Base-by-base conservation (phyloP, 30 jellyfish, hydroid and myxozoan species). In the Sanderia malayensis region DNA sequence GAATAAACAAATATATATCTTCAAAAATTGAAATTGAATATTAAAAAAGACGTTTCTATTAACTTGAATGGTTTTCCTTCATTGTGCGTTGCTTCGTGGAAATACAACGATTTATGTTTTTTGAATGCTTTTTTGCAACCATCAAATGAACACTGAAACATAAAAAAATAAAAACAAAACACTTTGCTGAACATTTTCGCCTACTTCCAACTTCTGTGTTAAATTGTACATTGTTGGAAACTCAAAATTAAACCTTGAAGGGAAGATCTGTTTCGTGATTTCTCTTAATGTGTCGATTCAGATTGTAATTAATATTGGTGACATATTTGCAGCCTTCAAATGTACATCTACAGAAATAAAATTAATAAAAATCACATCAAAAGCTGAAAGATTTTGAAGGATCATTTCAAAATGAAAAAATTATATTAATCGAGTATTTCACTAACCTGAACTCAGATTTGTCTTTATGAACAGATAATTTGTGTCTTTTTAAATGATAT, bases 31-130 rank as follows among this genome's bases (percentile, higher is more conserved):
- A n/a, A n/a, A n/a, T n/a, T n/a, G n/a, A n/a, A n/a, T n/a, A n/a
- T n/a, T n/a, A n/a, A n/a, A n/a, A n/a, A n/a, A n/a, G n/a, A n/a
- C n/a, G n/a, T n/a, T n/a, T n/a, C n/a, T 19, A 30, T 76, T 49
- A 19, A 79, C 90, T 66, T 79, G 70, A 47, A 79, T 65, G 82
- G 90, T 52, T 68, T 79, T 67, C 70, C 90, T 31, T 79, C 82
- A 20, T 64, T 24, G 37, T 79, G 90, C 19, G 34, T 26, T n/a
- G 81, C 82, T 44, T 66, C 82, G 44, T 79, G 90, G 10, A 27
- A 41, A 23, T 49, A 23, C 44, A 30, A 58, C 18, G 70, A 79
- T 55, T 79, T 79, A 27, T 59, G 81, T 37, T 58, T 79, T 31
- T 79, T 79, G 75, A 79, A 79, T 20, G 83, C 27, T 31, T 37